Evolutionary conservation across 2,797 vertebrate species (phyloP).

Genomic region (Myripristis jacobus): DNA sequence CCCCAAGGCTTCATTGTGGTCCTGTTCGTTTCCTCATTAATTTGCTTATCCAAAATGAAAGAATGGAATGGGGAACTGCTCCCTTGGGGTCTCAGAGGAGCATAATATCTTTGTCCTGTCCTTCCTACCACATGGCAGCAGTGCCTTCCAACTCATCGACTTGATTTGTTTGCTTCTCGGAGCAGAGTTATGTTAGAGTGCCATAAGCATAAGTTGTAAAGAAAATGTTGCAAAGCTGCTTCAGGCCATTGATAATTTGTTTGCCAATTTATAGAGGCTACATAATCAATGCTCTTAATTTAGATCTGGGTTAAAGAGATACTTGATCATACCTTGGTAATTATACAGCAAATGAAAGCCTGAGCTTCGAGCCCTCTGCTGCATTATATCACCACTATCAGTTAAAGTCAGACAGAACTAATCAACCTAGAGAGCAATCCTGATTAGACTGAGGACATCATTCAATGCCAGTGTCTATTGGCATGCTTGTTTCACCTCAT

Average conservation of each 20-base stretch:
- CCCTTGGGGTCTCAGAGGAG: constrained; percentile 9
- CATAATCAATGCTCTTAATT: constrained; percentile 68
- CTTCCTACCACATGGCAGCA: constrained; percentile 14
- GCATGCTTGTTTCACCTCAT: constrained; percentile 4
- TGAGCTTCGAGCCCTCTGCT: constrained; percentile 14
- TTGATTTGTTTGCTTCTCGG: constrained; percentile 22
- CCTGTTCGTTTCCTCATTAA: not conserved
- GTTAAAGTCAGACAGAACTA: constrained; percentile 7
- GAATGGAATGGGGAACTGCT: not conserved
- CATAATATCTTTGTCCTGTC: constrained; percentile 3
- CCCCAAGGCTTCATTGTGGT: not conserved
- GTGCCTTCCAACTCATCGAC: constrained; percentile 21
- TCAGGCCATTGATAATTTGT: constrained; percentile 40
- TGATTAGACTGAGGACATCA: constrained; percentile 2
- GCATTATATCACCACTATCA: constrained; percentile 23
- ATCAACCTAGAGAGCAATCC: constrained; percentile 21
- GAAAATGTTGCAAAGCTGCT: constrained; percentile 46
- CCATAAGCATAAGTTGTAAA: constrained; percentile 29
- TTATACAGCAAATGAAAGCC: constrained; percentile 59
- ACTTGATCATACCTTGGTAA: constrained; percentile 58
- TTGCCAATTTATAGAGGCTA: constrained; percentile 47
- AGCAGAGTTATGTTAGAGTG: constrained; percentile 35
- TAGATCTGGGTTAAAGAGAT: constrained; percentile 21
- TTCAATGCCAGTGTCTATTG: constrained; percentile 4
- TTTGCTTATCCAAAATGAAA: constrained; percentile 7